Evolutionary conservation across 2,888 invertebrate species (phyloP).

Genomic region (Cephus sareptanus): DNA sequence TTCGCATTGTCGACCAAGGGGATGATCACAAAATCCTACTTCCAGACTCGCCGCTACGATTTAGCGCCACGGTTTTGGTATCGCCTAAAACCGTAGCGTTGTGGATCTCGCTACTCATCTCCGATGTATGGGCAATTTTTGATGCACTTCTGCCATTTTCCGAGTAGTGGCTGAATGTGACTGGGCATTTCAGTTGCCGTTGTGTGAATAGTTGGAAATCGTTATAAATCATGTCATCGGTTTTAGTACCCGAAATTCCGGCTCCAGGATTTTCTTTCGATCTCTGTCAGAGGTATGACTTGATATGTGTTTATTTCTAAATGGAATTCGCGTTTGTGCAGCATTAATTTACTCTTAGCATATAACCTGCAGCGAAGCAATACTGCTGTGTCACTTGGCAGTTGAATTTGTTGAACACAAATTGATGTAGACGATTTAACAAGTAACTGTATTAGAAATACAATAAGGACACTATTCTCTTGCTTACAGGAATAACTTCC

Average conservation of each 20-base stretch:
- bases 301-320: neutral
- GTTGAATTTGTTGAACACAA: conserved; percentile 2
- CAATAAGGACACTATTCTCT: neutral
- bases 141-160: neutral
- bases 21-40: too few relatives aligned
- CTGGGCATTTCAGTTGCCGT: neutral
- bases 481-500: neutral
- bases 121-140: neutral
- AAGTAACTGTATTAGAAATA: conserved; percentile 9
- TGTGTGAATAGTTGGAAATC: neutral
- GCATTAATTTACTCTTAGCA: neutral
- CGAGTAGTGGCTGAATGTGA: neutral
- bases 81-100: too few relatives aligned
- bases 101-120: too few relatives aligned
- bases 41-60: too few relatives aligned
- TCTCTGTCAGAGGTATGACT: conserved; percentile 80
- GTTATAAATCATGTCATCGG: conserved; percentile 72
- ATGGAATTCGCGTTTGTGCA: neutral
- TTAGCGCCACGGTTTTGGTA: too few relatives aligned
- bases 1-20: too few relatives aligned
- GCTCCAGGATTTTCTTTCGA: conserved; percentile 86
- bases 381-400: conserved; percentile 59
- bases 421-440: neutral
- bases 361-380: conserved; percentile 50
- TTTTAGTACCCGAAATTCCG: conserved; percentile 77